Base-by-base conservation (phyloP, 1,140 invertebrate species). In the Solen grandis region DNA sequence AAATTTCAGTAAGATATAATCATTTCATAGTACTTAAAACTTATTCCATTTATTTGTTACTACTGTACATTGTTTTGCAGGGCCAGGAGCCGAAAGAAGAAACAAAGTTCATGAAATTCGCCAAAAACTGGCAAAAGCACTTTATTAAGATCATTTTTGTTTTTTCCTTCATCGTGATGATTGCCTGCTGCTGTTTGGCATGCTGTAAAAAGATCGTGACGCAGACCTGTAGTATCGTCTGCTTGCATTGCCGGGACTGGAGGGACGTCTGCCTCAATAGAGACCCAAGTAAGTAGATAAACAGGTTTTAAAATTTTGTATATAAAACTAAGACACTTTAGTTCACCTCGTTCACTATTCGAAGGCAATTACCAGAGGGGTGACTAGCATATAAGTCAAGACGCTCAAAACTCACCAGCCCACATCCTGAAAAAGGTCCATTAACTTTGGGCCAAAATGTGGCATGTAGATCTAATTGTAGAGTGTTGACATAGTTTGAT, bases 81-180 rank as follows among this genome's bases (percentile, higher is more conserved):
- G 74, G 74, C 5, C 31, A 65, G 41, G 63, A 57, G 31, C 55
- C 55, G 31, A 69, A 55, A 35, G 46, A 78, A 38, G 63, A 69
- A n/a, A 68, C 63, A 31, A 60, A 66, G 16, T 60, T 78, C 22
- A 65, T 69, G 38, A 69, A 69, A 33, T 68, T 78, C 60, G 75
- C 75, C 1, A 78, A 78, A 69, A 59, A 35, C n/a, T 78, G 75
- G 75, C 75, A 78, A n/a, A 78, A 78, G 33, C 62, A 78, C 25
- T 35, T 54, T 1, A 19, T 78, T 1, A 78, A 78, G 41, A 25
- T 59, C 0, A 68, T 78, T 25, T 78, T 78, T 41, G 5, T 78
- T 29, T 68, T 68, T 46, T 78, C 63, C 8, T 27, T 78, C 54
- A 14, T 41, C 27, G 29, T 35, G n/a, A 78, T 66, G 54, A 50